Base-by-base conservation (phyloP, 1,140 invertebrate genomes). In the Dermatophagoides farinae region DNA sequence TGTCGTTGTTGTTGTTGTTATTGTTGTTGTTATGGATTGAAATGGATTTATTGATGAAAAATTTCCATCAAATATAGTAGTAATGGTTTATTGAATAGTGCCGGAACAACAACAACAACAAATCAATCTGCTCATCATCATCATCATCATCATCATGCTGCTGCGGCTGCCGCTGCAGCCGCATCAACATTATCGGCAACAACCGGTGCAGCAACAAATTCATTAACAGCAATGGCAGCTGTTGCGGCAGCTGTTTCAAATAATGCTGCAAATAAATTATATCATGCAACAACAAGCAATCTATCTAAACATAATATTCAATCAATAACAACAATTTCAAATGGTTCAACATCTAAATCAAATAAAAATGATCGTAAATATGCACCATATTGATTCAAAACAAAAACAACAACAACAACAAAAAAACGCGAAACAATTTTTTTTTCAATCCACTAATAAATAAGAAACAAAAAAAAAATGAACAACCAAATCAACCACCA, bases 291-390 rank as follows among this genome's bases (percentile, higher is more conserved):
- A 31, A 31, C 31, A 2, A 8, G 31, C 8, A 31, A 31, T 31
- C 31, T 31, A 31, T 31, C 31, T 31, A 31, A 31, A 31, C 31
- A 31, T 31, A 23, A 47, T 18, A 20, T 47, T 18, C 18, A 23
- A 23, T 18, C 46, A 47, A 20, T 47, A 18, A 23, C n/a, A 47
- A 20, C 18, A 4, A 18, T 23, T 47, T 47, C 53, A 11, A 55
- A 55, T 38, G 53, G 53, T 14, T 41, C 53, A 11, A 41, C 14
- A 14, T n/a, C 53, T 1, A 55, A 55, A 44, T 40, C 53, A 31
- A 55, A 55, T 23, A 55, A 55, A 40, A 41, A 39, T n/a, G 53
- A 55, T n/a, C 23, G 53, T 12, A 55, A 55, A 23, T 55, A 55
- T 44, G 53, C 53, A n/a, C 53, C 53, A 20, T 55, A 55, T 25